Evolutionary conservation across 2,888 invertebrate genomes (phyloP), one percentile per base, ranked within the genome.

Genomic region (Nowickia ferox): DNA sequence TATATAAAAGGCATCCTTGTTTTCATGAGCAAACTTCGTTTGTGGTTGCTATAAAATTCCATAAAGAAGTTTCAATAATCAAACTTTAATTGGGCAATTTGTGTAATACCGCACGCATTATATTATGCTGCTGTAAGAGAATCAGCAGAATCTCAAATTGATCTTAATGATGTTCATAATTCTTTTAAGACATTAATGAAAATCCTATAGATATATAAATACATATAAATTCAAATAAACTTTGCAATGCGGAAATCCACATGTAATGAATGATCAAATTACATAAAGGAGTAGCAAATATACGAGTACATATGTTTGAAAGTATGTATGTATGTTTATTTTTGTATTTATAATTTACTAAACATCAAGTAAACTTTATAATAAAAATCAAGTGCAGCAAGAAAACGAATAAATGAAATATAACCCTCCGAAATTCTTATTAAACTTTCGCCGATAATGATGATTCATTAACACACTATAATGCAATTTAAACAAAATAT

Each of bases 391-490:
- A 30, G 42, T 30, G 30, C 0, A 30, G 30, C 6, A 5, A 30
- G 30, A 30, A 30, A 4, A 30, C 0, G 30, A 30, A 30, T 2
- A 59, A 22, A 13, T 51, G 8, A 42, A 55, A 40, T 40, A 74
- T 53, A 22, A 44, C 13, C 55, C 19, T 55, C 30, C 71, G 10
- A 69, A 19, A 71, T 59, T 66, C 51, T 68, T 75, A 53, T 30
- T 44, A 75, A 78, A 72, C 61, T 72, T 72, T 76, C 51, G 53
- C 75, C 65, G 66, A 72, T 77, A 80, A 86, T 86, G 83, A 80
- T 86, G 86, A 86, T 83, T 86, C 86, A 86, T 86, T 86, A 86
- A 79, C 85, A 76, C 82, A 30, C 30, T 30, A 30, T 66, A 77
- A 63, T 84, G 42, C 71, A 66, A 55, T 57, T 63, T 68, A 61